Conservation (phyloP, 2,888 invertebrate species). For the Heteromyza rotundicornis region DNA sequence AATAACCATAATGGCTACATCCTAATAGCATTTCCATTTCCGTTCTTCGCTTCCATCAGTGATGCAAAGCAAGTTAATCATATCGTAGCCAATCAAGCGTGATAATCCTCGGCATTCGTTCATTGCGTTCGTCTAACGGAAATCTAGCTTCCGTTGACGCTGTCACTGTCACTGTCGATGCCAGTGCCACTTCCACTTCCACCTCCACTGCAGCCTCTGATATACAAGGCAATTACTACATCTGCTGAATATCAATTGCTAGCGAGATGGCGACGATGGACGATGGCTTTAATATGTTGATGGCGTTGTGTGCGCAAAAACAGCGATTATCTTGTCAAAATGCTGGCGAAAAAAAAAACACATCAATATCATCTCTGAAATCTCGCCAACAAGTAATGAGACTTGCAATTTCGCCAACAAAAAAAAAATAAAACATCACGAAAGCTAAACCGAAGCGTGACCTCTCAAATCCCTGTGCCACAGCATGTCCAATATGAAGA, state of each 20-base stretch:
- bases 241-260: slow-evolving; percentile 40
- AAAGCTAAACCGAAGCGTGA: no score
- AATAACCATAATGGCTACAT: not conserved
- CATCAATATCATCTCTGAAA: no score
- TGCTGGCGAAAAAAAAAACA: no score
- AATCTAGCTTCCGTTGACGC: not conserved
- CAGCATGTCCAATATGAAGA: no score
- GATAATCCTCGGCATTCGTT: slow-evolving; percentile 45
- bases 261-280: not conserved
- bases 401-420: not conserved
- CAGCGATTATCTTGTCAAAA: slow-evolving; percentile 7
- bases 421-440: no score
- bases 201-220: not conserved
- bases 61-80: slow-evolving; percentile 51
- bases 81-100: slow-evolving; percentile 57
- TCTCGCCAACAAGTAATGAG: not conserved
- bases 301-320: not conserved
- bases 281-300: not conserved
- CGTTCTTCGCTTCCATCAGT: not conserved
- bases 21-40: slow-evolving; percentile 2
- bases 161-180: not conserved
- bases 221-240: slow-evolving; percentile 35
- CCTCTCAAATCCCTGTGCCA: no score
- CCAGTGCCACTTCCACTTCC: not conserved
- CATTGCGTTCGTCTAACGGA: not conserved